phyloP scores from a whole-genome alignment of 1,140 invertebrate species.

The Lerema accius region DNA sequence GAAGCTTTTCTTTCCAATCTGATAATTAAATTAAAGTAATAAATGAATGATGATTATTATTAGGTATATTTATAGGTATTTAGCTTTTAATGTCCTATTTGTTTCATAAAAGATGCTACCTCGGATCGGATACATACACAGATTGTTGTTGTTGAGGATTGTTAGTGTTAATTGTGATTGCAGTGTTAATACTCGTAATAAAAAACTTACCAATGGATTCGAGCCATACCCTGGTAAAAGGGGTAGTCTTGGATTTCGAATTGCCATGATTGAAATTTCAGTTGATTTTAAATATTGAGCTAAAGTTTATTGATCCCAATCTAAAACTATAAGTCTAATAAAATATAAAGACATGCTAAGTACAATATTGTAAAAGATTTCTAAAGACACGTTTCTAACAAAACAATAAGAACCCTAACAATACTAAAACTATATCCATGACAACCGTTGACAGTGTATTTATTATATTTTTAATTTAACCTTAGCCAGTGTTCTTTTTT shows the following conservation, averaged over 20 bases:
- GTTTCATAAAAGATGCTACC: too few relatives aligned
- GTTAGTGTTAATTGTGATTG: too few relatives aligned
- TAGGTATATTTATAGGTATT: too few relatives aligned
- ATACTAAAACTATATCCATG: conserved; percentile 16
- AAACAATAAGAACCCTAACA: not conserved
- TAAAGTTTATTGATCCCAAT: conserved; percentile 5
- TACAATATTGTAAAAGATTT: not conserved
- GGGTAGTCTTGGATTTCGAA: conserved; percentile 71
- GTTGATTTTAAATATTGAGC: conserved; percentile 21
- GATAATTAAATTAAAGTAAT: conserved; percentile 23
- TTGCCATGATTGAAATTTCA: conserved; percentile 51
- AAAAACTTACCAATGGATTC: conserved; percentile 70
- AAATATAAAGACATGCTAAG: too few relatives aligned
- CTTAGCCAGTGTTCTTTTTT: too few relatives aligned
- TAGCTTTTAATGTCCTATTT: too few relatives aligned
- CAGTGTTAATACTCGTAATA: too few relatives aligned
- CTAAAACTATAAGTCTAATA: too few relatives aligned
- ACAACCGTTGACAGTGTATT: not conserved
- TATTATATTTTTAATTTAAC: not conserved
- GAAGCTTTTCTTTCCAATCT: conserved; percentile 72
- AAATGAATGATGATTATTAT: not conserved
- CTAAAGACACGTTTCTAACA: conserved; percentile 2
- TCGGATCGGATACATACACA: too few relatives aligned
- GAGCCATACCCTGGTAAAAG: conserved; percentile 70
- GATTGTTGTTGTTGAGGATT: too few relatives aligned